Evolutionary conservation across 1,140 invertebrate species (phyloP), one percentile per base, ranked within the genome.

Genomic region (Bombyx mandarina): DNA sequence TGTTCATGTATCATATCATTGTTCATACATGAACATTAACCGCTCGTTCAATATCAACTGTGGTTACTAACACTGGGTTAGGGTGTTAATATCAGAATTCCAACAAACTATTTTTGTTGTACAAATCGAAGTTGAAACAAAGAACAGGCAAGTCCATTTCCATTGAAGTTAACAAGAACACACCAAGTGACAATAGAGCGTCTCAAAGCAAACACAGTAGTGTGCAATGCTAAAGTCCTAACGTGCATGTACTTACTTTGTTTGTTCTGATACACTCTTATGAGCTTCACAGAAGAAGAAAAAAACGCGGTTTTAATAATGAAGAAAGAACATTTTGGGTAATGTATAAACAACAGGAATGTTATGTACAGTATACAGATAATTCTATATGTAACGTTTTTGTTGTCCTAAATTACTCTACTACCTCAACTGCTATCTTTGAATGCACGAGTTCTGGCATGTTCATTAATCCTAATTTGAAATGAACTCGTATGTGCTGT

Each of bases 351-450:
- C 83, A 86, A 86, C 83, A 86, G 82, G 75, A 84, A 86, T 82
- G 80, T 86, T 86, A 86, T 83, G 80, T 86, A 85, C 83, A 86
- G 83, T 86, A 85, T 79, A 83, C 67, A 57, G 67, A 61, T 76
- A 79, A 81, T 81, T 86, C 83, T 86, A 85, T 86, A 86, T 86
- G 83, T 86, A 86, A 86, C 83, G 76, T 86, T 85, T 86, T 86
- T 86, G 83, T 86, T 86, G 83, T 86, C 83, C 82, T 85, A 86
- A 77, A 85, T 86, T 85, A 77, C 80, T 83, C 82, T 81, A 72
- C 72, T 26, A 35, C 26, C 26, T 35, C 26, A 35, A 35, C 26
- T 35, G 26, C 2, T 35, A 5, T 35, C 26, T 35, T 2, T 35
- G 4, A 5, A 35, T 35, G 26, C 26, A 18, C 12, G 12, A 18